phyloP scores from a whole-genome alignment of 92 coral and sea anemone species.

The Parazoanthus swiftii region DNA sequence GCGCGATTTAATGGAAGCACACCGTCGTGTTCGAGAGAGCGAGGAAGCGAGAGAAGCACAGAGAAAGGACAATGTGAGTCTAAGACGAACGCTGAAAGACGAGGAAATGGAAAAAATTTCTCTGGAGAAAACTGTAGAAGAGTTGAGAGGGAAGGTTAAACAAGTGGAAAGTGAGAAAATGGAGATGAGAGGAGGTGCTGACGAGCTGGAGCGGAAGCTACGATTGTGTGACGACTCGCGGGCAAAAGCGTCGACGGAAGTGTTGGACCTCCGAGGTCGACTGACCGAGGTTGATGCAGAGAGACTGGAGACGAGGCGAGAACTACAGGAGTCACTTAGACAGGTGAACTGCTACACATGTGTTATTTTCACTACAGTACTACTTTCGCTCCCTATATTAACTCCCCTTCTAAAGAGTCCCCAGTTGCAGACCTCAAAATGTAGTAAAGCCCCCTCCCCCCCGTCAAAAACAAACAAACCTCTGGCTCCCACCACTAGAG shows the following conservation, averaged over 20 bases:
- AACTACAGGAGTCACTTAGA: conserved; percentile 75
- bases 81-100: conserved; percentile 67
- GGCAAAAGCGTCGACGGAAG: conserved; percentile 61
- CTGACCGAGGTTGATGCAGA: conserved; percentile 72
- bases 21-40: conserved; percentile 72
- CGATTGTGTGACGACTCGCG: conserved; percentile 78
- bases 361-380: too few relatives aligned
- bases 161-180: conserved; percentile 65
- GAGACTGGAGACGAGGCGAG: conserved; percentile 76
- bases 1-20: conserved; percentile 79
- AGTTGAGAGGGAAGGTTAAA: conserved; percentile 76
- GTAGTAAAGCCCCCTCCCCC: too few relatives aligned
- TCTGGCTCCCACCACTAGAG: too few relatives aligned
- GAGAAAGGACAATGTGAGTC: conserved; percentile 72
- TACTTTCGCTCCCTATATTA: too few relatives aligned
- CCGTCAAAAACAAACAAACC: too few relatives aligned
- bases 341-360: conserved; percentile 38
- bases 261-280: conserved; percentile 64
- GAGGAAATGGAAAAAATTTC: conserved; percentile 70
- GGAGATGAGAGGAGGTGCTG: conserved; percentile 60
- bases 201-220: conserved; percentile 65
- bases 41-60: conserved; percentile 68
- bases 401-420: too few relatives aligned
- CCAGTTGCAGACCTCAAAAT: too few relatives aligned
- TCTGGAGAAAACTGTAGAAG: conserved; percentile 66